Evolutionary conservation across 2,797 vertebrate genomes (phyloP), one percentile per base, ranked within the genome.

Genomic region (Eleutherodactylus coqui): DNA sequence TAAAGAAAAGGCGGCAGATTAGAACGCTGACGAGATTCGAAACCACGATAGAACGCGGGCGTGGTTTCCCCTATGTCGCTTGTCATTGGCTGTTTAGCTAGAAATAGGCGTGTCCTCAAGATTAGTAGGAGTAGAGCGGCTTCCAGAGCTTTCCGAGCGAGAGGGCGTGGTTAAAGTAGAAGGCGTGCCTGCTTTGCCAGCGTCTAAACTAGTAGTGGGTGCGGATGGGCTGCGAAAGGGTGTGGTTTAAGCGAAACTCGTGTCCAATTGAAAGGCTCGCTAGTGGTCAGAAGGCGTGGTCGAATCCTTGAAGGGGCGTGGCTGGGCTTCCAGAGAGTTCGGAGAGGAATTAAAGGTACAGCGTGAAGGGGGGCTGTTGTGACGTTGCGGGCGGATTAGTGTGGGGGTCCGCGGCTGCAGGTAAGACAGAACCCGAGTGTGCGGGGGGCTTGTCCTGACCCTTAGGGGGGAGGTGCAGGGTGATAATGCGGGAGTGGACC

Each of bases 241-340:
- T 24, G 77, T 36, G 77, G 13, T n/a, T 60, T 17, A 43, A 14
- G 47, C 2, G 47, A 13, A 14, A 7, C 7, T 14, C n/a, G n/a
- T n/a, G 17, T 8, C 4, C 16, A 2, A 34, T 4, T 2, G 60
- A n/a, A 10, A 21, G 58, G 17, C 41, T 24, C 21, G 21, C 2
- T 4, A 17, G 4, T 5, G 34, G 9, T 1, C 4, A 21, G 41
- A 11, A 29, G 83, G 83, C 73, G 69, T 21, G 81, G 67, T 38
- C 10, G 21, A 6, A 19, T 0, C 3, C 41, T 6, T 13, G 41
- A 34, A 10, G 38, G 34, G 83, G 83, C 83, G 84, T 85, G 77
- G n/a, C 6, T 3, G 38, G 32, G 84, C 67, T 85, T 85, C 84
- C 84, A 85, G 78, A 81, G 84, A 81, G 85, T 86, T 86, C 85